Percentiles rank a stretch among this genome's conserved stretches.
phyloP scores from a whole-genome alignment of 2,797 vertebrate species.

The Nothura maculosa region DNA sequence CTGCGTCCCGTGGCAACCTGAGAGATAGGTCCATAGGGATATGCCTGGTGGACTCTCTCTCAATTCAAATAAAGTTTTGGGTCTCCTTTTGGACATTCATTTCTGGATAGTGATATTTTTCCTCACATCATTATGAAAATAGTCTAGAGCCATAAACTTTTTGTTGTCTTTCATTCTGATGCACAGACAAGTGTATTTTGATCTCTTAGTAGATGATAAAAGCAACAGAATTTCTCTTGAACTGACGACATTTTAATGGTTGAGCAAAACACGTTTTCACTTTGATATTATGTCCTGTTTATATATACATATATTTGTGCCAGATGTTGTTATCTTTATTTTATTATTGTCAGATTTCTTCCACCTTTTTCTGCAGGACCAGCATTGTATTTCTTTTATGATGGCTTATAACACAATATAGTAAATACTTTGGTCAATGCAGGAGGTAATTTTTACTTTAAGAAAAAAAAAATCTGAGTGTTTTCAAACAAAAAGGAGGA shows the following conservation, averaged over 20 bases:
- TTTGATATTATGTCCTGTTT: not conserved
- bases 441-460: not conserved
- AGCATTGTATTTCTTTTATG: not conserved
- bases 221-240: not conserved
- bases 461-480: not conserved
- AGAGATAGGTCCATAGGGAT: no score
- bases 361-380: not conserved
- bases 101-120: no score
- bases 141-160: accelerated
- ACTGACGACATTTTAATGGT: not conserved
- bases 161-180: accelerated
- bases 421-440: not conserved
- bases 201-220: not conserved
- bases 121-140: not conserved
- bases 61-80: no score
- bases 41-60: no score
- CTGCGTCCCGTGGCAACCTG: no score
- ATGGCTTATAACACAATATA: not conserved
- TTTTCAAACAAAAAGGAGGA: constrained; percentile 6
- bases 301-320: not conserved
- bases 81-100: no score
- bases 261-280: not conserved
- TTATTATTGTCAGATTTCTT: not conserved
- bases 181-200: not conserved
- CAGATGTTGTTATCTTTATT: not conserved